Conservation (phyloP, 2,113 vertebrate genomes). For the Paracanthobrama guichenoti region DNA sequence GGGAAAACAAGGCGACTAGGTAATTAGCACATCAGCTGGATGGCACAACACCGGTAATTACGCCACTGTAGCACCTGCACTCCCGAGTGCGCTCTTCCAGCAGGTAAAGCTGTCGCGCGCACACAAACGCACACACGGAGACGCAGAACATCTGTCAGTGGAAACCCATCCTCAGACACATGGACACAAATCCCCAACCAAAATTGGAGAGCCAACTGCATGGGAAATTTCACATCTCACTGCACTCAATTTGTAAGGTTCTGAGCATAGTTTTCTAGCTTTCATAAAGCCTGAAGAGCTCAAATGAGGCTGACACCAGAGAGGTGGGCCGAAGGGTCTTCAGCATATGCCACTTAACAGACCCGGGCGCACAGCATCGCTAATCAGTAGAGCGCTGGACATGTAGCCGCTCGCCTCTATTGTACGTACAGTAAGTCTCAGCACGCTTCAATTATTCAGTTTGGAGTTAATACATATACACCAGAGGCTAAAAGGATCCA, state of each 20-base stretch:
- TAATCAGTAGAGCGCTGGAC: conserved; percentile 64
- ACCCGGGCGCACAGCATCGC: conserved; percentile 64
- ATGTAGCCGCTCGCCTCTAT: conserved; percentile 52
- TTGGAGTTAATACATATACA: conserved; percentile 62
- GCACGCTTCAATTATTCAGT: conserved; percentile 54
- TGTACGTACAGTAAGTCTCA: conserved; percentile 50
- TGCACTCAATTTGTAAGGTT: conserved; percentile 76
- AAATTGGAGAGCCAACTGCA: conserved; percentile 64
- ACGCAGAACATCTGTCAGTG: conserved; percentile 47
- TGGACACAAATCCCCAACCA: conserved; percentile 58
- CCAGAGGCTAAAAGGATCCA: conserved; percentile 56
- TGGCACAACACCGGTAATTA: conserved; percentile 80
- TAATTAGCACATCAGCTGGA: conserved; percentile 80
- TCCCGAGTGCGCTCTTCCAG: conserved; percentile 57
- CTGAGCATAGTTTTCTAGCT: conserved; percentile 64
- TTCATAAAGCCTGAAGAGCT: conserved; percentile 58
- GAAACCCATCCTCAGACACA: conserved; percentile 57
- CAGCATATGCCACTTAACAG: conserved; percentile 65
- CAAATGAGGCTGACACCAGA: conserved; percentile 28
- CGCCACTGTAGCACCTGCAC: conserved; percentile 56
- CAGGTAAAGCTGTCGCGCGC: conserved; percentile 54
- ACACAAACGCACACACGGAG: conserved; percentile 18
- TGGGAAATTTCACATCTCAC: conserved; percentile 77
- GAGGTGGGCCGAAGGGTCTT: conserved; percentile 27
- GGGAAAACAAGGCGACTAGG: conserved; percentile 73